phyloP scores from a whole-genome alignment of 2,888 invertebrate species.

The Hirtodrosophila alboralis region DNA sequence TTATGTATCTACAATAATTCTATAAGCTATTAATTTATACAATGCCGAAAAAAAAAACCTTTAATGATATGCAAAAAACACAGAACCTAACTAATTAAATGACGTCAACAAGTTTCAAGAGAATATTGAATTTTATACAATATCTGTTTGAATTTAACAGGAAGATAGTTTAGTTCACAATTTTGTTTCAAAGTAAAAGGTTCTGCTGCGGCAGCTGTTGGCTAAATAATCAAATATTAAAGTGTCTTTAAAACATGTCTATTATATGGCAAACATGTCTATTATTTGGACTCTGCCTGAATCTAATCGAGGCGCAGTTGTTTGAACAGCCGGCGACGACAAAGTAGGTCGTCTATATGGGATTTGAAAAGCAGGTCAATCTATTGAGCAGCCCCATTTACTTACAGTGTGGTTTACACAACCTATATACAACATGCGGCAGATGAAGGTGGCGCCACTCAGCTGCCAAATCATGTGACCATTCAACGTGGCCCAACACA shows the following conservation, averaged over 20 bases:
- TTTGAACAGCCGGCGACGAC: conserved; percentile 59
- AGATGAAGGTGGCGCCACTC: conserved; percentile 20
- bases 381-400: conserved; percentile 53
- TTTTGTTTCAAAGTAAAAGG: conserved; percentile 29
- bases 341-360: conserved; percentile 67
- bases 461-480: conserved; percentile 42
- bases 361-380: conserved; percentile 52
- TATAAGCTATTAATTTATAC: conserved; percentile 35
- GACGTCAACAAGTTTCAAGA: conserved; percentile 16
- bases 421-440: conserved; percentile 22
- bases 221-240: conserved; percentile 16
- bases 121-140: conserved; percentile 28
- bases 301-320: conserved; percentile 42
- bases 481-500: conserved; percentile 46
- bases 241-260: conserved; percentile 41
- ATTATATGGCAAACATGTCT: conserved; percentile 39
- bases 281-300: conserved; percentile 24
- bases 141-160: conserved; percentile 17
- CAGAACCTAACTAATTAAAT: conserved; percentile 16
- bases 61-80: conserved; percentile 27
- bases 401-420: conserved; percentile 49
- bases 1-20: conserved; percentile 35
- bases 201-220: conserved; percentile 9
- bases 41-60: conserved; percentile 15
- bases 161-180: conserved; percentile 43